Percentiles rank a stretch among this genome's conserved stretches.
phyloP scores from a whole-genome alignment of 2,888 invertebrate species.

The Ceraclea dissimilis region DNA sequence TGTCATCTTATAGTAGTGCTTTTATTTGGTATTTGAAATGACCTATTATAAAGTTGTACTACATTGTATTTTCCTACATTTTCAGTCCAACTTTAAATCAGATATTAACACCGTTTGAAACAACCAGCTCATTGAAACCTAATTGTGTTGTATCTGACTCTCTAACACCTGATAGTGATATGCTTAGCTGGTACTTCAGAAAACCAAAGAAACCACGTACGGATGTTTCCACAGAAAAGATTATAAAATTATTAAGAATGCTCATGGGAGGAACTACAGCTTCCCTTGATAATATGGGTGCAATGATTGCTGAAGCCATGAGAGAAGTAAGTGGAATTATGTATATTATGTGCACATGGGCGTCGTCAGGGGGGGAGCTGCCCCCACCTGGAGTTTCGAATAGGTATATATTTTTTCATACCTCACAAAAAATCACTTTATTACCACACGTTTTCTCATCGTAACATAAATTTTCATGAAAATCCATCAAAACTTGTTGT shows the following conservation, averaged over 20 bases:
- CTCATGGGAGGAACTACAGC: constrained; percentile 13
- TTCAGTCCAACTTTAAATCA: constrained; percentile 3
- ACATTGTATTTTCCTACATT: too few species aligned
- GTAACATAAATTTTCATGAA: too few species aligned
- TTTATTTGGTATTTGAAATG: too few species aligned
- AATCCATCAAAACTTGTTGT: too few species aligned
- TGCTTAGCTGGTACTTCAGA: neutral
- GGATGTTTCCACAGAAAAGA: constrained; percentile 5
- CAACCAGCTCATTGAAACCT: neutral
- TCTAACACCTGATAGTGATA: neutral
- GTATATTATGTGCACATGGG: too few species aligned
- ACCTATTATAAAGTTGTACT: too few species aligned
- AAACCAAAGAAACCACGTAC: neutral
- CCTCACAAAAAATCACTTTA: too few species aligned
- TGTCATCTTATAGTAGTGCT: too few species aligned
- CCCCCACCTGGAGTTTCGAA: too few species aligned
- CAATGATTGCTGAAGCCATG: constrained; percentile 17
- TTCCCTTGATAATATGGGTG: constrained; percentile 11
- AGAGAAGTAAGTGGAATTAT: constrained; percentile 11
- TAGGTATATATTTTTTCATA: too few species aligned
- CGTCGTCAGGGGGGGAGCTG: too few species aligned
- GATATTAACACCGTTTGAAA: neutral
- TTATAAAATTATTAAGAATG: constrained; percentile 8
- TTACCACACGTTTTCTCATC: too few species aligned
- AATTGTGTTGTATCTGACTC: neutral